These are phyloP conservation scores for Menidia beryllina DNA, from an alignment of 2,113 vertebrate species.

Conservation along the genomic window DNA sequence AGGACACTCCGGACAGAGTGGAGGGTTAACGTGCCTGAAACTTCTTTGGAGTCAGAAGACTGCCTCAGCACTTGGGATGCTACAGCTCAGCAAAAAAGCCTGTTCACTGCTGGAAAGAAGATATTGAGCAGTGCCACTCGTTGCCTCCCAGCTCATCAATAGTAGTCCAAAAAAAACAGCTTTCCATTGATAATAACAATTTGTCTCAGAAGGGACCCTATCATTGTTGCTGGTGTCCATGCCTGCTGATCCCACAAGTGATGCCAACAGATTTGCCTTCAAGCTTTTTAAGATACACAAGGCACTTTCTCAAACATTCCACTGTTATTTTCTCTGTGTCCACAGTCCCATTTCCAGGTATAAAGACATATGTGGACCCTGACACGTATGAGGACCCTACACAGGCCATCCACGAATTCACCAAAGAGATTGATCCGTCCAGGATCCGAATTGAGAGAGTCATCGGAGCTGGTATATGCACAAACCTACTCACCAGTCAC, in stretches of 20 bases:
- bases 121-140: slow-evolving; percentile 11
- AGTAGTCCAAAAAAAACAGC: background rate
- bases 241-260: background rate
- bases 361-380: slow-evolving; percentile 95
- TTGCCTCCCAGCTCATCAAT: slow-evolving; percentile 10
- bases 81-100: slow-evolving; percentile 12
- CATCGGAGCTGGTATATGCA: slow-evolving; percentile 89
- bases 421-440: slow-evolving; percentile 95
- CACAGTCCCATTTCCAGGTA: slow-evolving; percentile 89
- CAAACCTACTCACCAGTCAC: background rate
- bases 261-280: background rate
- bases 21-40: slow-evolving; percentile 2
- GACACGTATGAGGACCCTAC: slow-evolving; percentile 95
- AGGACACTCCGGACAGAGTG: slow-evolving; percentile 50
- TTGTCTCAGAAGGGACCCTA: background rate
- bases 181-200: slow-evolving; percentile 3
- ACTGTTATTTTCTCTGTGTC: slow-evolving; percentile 26
- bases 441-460: slow-evolving; percentile 97
- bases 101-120: background rate
- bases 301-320: background rate
- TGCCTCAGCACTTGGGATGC: slow-evolving; percentile 5
- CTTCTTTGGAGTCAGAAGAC: slow-evolving; percentile 4
- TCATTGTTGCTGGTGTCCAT: slow-evolving; percentile 17
- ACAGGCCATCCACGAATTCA: slow-evolving; percentile 95
- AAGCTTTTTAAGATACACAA: background rate